Conservation (phyloP, 2,113 vertebrate genomes). For the Ameiurus melas region DNA sequence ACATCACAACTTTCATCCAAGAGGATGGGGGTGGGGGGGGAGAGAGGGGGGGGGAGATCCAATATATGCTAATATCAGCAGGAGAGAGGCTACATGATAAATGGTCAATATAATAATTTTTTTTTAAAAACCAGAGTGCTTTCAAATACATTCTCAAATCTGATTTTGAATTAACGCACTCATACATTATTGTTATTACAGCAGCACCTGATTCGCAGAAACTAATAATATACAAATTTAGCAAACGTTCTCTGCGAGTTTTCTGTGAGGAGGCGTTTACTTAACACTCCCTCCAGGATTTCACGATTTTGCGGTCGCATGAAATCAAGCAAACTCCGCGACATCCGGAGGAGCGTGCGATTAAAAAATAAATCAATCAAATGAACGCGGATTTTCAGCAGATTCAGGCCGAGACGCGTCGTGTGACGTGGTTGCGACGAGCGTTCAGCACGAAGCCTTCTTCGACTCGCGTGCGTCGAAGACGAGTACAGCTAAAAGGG, state of each 20-base stretch:
- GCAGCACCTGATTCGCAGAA: background rate
- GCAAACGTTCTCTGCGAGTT: background rate
- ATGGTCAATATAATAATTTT: background rate
- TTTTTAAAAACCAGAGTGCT: background rate
- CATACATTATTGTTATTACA: background rate
- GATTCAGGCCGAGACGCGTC: no score
- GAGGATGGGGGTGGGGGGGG: background rate
- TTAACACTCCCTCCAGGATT: no score
- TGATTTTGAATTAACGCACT: background rate
- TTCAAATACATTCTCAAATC: background rate
- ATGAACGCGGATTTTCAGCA: no score
- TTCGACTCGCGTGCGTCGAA: no score
- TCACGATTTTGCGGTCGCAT: no score
- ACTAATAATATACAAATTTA: background rate
- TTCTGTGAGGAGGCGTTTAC: background rate
- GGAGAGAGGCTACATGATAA: background rate
- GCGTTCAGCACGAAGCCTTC: no score
- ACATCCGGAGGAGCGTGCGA: no score
- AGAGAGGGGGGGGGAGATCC: background rate
- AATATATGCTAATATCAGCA: background rate
- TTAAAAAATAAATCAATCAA: no score
- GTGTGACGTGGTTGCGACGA: no score
- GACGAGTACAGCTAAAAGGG: no score
- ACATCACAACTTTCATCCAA: constrained; percentile 5
- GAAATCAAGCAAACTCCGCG: no score